These are phyloP conservation scores for Pseudochromis fuscus DNA, from an alignment of 2,797 vertebrate species.

Conservation along the genomic window DNA sequence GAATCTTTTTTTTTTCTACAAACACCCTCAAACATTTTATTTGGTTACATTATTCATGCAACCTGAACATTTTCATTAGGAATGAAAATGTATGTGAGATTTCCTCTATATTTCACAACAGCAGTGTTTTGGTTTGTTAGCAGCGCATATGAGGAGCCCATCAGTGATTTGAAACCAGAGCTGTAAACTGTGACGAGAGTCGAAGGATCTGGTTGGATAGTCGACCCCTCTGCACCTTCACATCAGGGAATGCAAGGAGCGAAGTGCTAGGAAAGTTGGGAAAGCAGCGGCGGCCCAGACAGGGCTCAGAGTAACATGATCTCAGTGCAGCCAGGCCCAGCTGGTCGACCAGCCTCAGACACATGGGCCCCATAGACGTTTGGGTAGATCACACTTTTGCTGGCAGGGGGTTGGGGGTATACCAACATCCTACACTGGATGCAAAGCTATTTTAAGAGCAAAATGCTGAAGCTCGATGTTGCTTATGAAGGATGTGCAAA, in stretches of 20 bases:
- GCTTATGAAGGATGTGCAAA: conserved; percentile 65
- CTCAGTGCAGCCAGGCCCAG: conserved; percentile 59
- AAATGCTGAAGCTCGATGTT: conserved; percentile 61
- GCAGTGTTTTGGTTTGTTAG: conserved; percentile 7
- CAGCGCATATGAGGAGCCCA: conserved; percentile 16
- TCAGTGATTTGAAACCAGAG: conserved; percentile 35
- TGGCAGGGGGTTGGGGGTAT: conserved; percentile 35
- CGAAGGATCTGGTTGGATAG: conserved; percentile 9
- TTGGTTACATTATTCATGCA: not conserved
- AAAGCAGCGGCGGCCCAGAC: conserved; percentile 54
- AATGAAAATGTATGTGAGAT: not conserved
- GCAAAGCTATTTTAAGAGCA: conserved; percentile 80
- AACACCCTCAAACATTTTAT: not conserved
- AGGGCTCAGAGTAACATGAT: conserved; percentile 68
- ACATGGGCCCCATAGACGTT: conserved; percentile 65
- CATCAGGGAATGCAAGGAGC: conserved; percentile 55
- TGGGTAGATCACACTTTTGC: conserved; percentile 51
- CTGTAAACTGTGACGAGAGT: not conserved
- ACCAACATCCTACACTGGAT: conserved; percentile 45
- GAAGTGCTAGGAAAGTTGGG: conserved; percentile 55
- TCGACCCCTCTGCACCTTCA: conserved; percentile 33
- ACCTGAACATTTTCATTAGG: not conserved
- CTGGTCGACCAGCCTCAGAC: conserved; percentile 63
- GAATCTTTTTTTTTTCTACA: not conserved
- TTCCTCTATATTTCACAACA: not conserved